A percentile compares a stretch with the other conserved stretches of the same genome.
phyloP scores from a whole-genome alignment of 2,888 invertebrate genomes.

The Alentia gelatinosa region DNA sequence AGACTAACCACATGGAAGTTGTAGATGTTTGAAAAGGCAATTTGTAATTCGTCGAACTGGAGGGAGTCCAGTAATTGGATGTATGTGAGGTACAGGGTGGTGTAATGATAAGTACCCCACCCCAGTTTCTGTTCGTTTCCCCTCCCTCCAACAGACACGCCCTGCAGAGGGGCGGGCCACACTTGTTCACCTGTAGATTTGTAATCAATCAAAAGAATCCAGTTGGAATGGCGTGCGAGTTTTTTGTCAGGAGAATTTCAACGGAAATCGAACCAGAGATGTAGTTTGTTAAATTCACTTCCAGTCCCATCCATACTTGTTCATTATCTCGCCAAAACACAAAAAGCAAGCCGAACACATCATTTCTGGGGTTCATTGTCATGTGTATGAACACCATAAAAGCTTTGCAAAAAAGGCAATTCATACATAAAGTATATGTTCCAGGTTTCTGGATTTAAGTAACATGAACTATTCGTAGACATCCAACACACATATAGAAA shows the following conservation, averaged over 20 bases:
- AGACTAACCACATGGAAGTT: not conserved
- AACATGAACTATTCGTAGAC: too few relatives aligned
- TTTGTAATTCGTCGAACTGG: not conserved
- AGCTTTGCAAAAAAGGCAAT: too few relatives aligned
- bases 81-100: not conserved
- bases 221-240: not conserved
- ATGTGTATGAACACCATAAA: too few relatives aligned
- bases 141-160: not conserved
- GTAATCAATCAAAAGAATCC: not conserved
- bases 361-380: too few relatives aligned
- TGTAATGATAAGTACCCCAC: not conserved
- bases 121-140: not conserved
- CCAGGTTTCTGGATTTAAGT: too few relatives aligned
- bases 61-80: not conserved
- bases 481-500: too few relatives aligned
- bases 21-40: conserved; percentile 1
- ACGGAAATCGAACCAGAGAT: not conserved
- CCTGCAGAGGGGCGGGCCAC: not conserved
- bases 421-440: too few relatives aligned
- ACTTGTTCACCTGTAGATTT: not conserved
- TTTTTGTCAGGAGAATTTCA: not conserved
- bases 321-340: not conserved
- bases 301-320: not conserved
- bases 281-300: not conserved
- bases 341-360: too few relatives aligned